These are phyloP conservation scores for Strix aluco DNA, from an alignment of 2,113 vertebrate genomes.

Conservation along the genomic window DNA sequence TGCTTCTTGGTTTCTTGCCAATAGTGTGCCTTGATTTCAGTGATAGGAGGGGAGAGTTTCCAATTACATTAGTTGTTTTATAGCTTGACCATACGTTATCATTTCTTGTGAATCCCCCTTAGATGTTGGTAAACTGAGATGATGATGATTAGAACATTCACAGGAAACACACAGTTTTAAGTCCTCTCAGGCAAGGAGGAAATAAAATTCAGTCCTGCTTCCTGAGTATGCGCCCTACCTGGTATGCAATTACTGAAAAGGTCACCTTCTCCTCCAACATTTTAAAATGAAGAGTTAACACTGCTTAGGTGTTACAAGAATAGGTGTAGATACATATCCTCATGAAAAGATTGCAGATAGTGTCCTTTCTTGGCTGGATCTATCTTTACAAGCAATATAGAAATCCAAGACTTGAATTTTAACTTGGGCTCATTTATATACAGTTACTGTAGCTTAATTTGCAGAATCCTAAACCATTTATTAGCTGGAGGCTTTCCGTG, in stretches of 20 bases:
- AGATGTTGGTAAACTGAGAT: background rate
- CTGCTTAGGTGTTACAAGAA: background rate
- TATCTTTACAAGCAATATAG: background rate
- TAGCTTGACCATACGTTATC: background rate
- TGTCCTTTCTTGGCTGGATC: background rate
- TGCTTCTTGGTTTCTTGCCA: background rate
- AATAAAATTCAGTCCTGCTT: background rate
- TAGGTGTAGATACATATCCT: background rate
- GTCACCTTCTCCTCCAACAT: background rate
- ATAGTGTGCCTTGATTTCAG: background rate
- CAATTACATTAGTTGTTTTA: background rate
- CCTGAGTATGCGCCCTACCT: background rate
- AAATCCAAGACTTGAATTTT: background rate
- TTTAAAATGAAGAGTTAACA: background rate
- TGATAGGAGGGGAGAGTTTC: background rate
- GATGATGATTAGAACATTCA: background rate
- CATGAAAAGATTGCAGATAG: background rate
- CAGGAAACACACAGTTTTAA: background rate
- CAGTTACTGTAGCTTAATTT: background rate
- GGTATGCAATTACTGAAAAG: background rate
- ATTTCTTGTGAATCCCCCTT: background rate
- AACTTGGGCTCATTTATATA: background rate
- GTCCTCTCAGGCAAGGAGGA: background rate
- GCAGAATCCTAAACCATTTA: background rate
- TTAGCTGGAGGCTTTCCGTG: background rate